Conservation (phyloP, 2,888 invertebrate species). For the Eupithecia inturbata region DNA sequence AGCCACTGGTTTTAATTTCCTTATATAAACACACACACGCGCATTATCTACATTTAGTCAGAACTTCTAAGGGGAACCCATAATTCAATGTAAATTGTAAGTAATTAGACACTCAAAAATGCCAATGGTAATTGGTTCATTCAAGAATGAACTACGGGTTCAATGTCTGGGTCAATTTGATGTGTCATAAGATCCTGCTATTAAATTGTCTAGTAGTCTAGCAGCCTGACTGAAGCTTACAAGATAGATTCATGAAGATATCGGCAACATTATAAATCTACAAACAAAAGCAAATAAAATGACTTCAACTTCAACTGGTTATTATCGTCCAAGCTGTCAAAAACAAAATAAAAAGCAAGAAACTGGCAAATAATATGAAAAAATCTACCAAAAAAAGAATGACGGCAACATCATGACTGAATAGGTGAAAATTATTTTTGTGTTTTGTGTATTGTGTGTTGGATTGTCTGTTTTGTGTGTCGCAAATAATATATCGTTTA, state of each 20-base stretch:
- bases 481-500: too few relatives aligned
- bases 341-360: background rate
- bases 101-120: background rate
- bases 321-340: background rate
- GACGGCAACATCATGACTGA: too few relatives aligned
- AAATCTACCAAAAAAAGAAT: background rate
- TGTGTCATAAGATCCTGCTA: background rate
- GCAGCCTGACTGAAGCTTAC: background rate
- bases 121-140: background rate
- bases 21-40: background rate
- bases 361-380: background rate
- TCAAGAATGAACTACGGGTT: conserved; percentile 2
- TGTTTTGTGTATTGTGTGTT: background rate
- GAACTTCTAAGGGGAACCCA: background rate
- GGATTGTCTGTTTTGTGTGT: background rate
- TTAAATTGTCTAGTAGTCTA: background rate
- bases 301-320: background rate
- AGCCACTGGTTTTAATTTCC: background rate
- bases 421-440: background rate
- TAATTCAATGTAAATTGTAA: background rate
- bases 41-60: background rate
- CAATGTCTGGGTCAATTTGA: conserved; percentile 16
- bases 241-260: background rate
- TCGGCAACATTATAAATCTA: background rate
- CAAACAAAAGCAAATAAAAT: background rate